Evolutionary conservation across 92 coral and sea anemone genomes (phyloP), one percentile per base, ranked within the genome.

Genomic region (Hydrozoanthus gracilis): DNA sequence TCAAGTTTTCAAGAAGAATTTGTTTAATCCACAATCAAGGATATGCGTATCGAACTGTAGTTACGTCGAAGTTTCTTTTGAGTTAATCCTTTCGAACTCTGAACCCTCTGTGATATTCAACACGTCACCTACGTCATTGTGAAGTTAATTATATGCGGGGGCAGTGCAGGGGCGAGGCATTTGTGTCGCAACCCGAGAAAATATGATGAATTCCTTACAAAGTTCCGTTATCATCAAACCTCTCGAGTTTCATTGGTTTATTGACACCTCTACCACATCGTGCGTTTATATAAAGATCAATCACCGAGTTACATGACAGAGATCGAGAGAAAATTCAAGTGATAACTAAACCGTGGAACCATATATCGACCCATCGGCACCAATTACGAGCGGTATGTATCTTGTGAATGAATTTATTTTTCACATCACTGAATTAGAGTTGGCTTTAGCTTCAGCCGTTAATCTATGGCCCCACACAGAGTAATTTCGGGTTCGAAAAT

Each of bases 151-250:
- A 11, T 11, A 71, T 46, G 77, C 77, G 77, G 77, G 77, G 77
- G 77, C 54, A 13, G 54, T 46, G 10, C 39, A 68, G 3, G 35
- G 51, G 77, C 47, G 6, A 45, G 52, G 55, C 47, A 18, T 72
- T 72, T 11, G 77, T 72, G 77, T 45, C 77, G 77, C 52, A 72
- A 72, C 15, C 13, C 14, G 55, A 54, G 60, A 54, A 54, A 54
- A 46, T 72, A 45, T 72, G 77, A 72, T 11, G 77, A 72, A 72
- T 72, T 72, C 77, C 35, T 72, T 12, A 12, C 35, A 72, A 15
- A 15, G 9, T 72, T 72, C 55, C 51, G 27, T 72, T 45, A 46
- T 72, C 60, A 54, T 54, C 77, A 72, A 72, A 72, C 15, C 39
- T 72, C 77, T 72, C 39, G 47, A 18, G 77, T 44, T 44, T 72